Percentiles rank a stretch among this genome's conserved stretches.
Evolutionary conservation across 2,888 invertebrate species (phyloP).

Genomic region (Lochmaea capreae): DNA sequence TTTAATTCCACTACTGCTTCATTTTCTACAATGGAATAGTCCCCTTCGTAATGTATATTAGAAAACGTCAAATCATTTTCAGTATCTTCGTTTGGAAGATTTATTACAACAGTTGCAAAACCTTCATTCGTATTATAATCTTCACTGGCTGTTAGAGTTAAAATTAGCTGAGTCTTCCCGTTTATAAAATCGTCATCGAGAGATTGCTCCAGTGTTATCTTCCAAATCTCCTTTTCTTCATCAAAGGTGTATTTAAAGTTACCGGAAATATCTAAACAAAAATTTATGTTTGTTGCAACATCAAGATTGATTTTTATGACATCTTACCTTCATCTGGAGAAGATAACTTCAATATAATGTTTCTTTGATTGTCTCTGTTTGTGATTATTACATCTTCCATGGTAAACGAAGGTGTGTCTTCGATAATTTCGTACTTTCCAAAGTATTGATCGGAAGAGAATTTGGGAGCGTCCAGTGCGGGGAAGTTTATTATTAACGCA

Average conservation of each 20-base stretch:
- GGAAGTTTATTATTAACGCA: conserved; percentile 25
- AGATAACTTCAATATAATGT: conserved; percentile 4
- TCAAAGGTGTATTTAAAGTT: conserved; percentile 5
- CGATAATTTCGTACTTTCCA: conserved; percentile 10
- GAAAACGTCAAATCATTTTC: conserved; percentile 17
- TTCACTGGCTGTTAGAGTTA: conserved; percentile 43
- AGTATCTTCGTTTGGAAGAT: conserved; percentile 28
- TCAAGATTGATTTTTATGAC: too few relatives aligned
- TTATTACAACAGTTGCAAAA: conserved; percentile 38
- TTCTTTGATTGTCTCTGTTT: conserved; percentile 21
- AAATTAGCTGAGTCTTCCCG: conserved; percentile 37
- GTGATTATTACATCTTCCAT: conserved; percentile 18
- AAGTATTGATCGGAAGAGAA: conserved; percentile 25
- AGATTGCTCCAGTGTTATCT: not conserved
- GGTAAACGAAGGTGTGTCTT: not conserved
- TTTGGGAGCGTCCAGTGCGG: conserved; percentile 2
- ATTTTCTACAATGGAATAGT: conserved; percentile 21
- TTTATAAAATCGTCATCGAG: conserved; percentile 34
- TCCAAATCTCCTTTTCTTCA: conserved; percentile 10
- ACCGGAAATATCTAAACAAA: conserved; percentile 24
- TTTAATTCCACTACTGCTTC: conserved; percentile 14
- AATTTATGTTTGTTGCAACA: not conserved
- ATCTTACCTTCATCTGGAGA: conserved; percentile 21
- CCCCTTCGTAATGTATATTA: conserved; percentile 28
- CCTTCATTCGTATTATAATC: conserved; percentile 25